Evolutionary conservation across 92 coral and sea anemone genomes (phyloP).

Genomic region (Zoanthus sociatus): DNA sequence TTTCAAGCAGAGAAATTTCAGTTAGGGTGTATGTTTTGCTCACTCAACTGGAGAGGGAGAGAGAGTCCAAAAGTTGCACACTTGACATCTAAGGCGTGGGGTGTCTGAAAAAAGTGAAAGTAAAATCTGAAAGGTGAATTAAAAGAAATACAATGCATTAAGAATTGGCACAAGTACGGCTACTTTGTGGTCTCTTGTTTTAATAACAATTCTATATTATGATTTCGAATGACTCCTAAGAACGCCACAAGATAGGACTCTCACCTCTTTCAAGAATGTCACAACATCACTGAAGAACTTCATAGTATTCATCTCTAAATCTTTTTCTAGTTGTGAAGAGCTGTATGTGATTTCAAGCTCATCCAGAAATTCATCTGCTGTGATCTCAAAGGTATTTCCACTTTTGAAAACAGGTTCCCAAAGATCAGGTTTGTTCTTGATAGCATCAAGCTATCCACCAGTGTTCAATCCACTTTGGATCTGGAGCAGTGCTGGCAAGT

Average conservation of each 20-base stretch:
- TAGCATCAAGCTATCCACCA: conserved; percentile 63
- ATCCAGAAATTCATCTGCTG: conserved; percentile 76
- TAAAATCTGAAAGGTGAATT: background rate
- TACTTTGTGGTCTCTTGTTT: conserved; percentile 2
- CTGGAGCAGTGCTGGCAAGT: conserved; percentile 73
- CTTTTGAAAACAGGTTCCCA: conserved; percentile 77
- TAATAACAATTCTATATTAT: background rate
- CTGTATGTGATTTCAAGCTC: conserved; percentile 60
- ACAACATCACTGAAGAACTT: conserved; percentile 76
- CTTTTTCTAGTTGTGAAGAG: conserved; percentile 65
- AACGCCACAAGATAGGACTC: background rate
- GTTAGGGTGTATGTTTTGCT: background rate
- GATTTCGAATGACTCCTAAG: background rate
- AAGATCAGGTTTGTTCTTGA: conserved; percentile 58
- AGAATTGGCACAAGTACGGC: conserved; percentile 1
- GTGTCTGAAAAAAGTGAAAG: conserved; percentile 16
- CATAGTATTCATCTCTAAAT: conserved; percentile 67
- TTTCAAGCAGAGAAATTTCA: background rate
- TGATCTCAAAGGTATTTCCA: conserved; percentile 61
- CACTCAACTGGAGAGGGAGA: no score
- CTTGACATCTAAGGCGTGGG: background rate
- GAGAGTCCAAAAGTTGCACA: background rate
- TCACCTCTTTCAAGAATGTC: conserved; percentile 51
- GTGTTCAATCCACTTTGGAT: conserved; percentile 61
- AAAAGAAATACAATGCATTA: background rate